phyloP scores from a whole-genome alignment of 2,113 vertebrate species.

The Actenoides hombroni region DNA sequence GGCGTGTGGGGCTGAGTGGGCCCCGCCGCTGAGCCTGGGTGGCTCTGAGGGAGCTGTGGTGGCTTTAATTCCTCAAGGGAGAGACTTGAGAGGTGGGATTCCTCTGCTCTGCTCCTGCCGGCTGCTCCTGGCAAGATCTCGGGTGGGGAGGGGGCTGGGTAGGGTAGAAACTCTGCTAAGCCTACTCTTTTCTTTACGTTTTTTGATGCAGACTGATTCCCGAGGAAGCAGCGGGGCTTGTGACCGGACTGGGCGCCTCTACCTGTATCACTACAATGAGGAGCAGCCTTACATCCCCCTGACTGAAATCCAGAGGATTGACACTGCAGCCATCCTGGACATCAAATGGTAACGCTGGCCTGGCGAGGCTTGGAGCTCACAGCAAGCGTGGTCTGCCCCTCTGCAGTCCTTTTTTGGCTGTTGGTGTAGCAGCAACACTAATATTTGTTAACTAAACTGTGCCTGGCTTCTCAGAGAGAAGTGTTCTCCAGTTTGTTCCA shows the following conservation, averaged over 20 bases:
- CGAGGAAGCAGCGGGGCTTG: constrained; percentile 33
- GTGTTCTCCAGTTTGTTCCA: not conserved
- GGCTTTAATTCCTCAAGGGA: fast-evolving
- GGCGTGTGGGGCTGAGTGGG: not conserved
- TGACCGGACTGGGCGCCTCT: constrained; percentile 83
- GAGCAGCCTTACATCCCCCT: constrained; percentile 75
- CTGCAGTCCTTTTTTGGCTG: not conserved
- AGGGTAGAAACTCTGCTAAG: not conserved
- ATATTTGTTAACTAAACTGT: not conserved
- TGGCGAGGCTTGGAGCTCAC: fast-evolving
- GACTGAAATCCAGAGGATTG: constrained; percentile 82
- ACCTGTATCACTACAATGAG: constrained; percentile 82
- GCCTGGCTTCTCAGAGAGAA: not conserved
- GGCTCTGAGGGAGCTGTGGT: not conserved
- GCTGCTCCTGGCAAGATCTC: fast-evolving
- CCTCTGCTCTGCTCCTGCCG: not conserved
- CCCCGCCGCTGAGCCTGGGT: not conserved
- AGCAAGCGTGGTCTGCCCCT: not conserved
- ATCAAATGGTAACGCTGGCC: constrained; percentile 84
- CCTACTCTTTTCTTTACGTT: not conserved
- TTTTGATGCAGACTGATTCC: constrained; percentile 54
- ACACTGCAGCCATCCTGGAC: constrained; percentile 87
- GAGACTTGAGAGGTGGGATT: fast-evolving
- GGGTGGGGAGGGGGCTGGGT: no score
- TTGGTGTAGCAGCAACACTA: not conserved